A percentile compares a stretch with the other conserved stretches of the same genome.
These are phyloP conservation scores for Eucera pruinosa DNA, from an alignment of 2,888 invertebrate species.

Conservation along the genomic window DNA sequence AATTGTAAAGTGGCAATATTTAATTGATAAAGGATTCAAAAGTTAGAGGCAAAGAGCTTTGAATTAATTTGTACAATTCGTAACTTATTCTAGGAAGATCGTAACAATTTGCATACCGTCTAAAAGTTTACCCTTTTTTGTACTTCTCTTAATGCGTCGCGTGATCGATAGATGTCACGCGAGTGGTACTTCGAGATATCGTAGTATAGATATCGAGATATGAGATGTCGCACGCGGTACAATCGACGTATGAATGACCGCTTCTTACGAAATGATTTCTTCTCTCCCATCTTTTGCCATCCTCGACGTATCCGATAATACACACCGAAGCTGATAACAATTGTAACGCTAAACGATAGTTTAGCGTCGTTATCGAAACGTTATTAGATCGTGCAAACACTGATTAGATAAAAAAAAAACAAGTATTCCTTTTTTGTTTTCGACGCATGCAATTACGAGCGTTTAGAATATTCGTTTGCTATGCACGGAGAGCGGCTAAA, in stretches of 20 bases:
- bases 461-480: not conserved
- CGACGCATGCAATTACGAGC: not conserved
- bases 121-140: not conserved
- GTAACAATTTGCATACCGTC: too few relatives aligned
- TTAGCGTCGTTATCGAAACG: not conserved
- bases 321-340: not conserved
- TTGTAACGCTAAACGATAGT: not conserved
- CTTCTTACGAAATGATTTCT: not conserved
- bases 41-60: too few relatives aligned
- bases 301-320: not conserved
- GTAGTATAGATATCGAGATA: not conserved
- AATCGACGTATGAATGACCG: not conserved
- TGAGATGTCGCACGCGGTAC: conserved; percentile 19
- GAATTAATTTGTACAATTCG: too few relatives aligned
- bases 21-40: too few relatives aligned
- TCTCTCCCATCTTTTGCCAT: not conserved
- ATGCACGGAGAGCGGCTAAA: not conserved
- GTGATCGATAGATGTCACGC: conserved; percentile 17
- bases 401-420: not conserved
- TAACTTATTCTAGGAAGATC: too few relatives aligned
- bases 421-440: not conserved
- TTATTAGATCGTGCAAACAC: not conserved
- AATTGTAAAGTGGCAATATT: too few relatives aligned
- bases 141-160: not conserved
- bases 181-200: not conserved